Evolutionary conservation across 2,888 invertebrate species (phyloP).

Genomic region (Danaus chrysippus): DNA sequence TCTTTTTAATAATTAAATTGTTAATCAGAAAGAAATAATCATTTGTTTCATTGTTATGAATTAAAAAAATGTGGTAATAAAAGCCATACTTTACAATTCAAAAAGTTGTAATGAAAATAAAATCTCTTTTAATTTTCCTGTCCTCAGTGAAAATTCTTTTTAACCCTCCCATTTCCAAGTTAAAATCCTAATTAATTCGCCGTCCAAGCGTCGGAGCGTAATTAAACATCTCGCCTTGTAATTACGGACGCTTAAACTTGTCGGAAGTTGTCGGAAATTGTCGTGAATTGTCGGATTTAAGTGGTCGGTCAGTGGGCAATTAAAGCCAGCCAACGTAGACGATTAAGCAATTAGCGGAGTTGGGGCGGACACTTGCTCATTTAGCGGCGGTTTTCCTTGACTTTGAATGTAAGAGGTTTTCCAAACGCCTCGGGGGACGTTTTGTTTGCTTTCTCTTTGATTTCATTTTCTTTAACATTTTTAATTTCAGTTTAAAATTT

Average conservation of each 20-base stretch:
- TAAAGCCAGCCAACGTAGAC: slow-evolving; percentile 62
- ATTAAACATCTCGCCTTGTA: slow-evolving; percentile 78
- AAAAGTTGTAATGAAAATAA: slow-evolving; percentile 13
- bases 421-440: slow-evolving; percentile 29
- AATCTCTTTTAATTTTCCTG: slow-evolving; percentile 12
- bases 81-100: not conserved
- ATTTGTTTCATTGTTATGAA: too few relatives aligned
- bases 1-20: too few relatives aligned
- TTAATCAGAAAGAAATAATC: too few relatives aligned
- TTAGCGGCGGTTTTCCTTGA: slow-evolving; percentile 59
- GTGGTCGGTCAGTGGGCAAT: slow-evolving; percentile 69
- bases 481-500: slow-evolving; percentile 23
- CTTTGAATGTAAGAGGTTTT: slow-evolving; percentile 46
- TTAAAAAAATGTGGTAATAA: not conserved
- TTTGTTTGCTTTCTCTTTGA: slow-evolving; percentile 32
- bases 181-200: slow-evolving; percentile 67
- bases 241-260: slow-evolving; percentile 62
- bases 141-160: slow-evolving; percentile 39
- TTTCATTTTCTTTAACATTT: slow-evolving; percentile 24
- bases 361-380: slow-evolving; percentile 68
- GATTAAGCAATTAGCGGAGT: slow-evolving; percentile 77
- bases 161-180: slow-evolving; percentile 37
- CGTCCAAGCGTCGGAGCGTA: slow-evolving; percentile 62
- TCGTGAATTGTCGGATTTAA: slow-evolving; percentile 59
- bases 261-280: slow-evolving; percentile 56